A percentile compares a stretch with the other conserved stretches of the same genome.
Conservation (phyloP, 1,140 invertebrate genomes). For the Conus betulinus region DNA sequence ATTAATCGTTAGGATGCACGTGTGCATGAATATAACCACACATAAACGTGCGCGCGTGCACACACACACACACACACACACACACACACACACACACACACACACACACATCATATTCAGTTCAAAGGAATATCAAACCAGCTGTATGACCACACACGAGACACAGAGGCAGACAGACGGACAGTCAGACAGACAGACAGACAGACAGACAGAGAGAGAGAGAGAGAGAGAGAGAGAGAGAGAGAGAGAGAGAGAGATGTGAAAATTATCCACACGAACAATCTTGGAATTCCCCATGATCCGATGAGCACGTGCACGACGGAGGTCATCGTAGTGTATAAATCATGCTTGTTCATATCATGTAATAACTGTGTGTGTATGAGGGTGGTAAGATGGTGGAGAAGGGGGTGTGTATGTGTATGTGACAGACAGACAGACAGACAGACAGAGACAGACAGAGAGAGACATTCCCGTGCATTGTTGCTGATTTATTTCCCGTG, state of each 20-base stretch:
- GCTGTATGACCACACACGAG: background rate
- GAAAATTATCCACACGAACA: too few species aligned
- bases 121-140: background rate
- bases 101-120: background rate
- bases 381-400: background rate
- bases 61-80: conserved; percentile 22
- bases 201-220: background rate
- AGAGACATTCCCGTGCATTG: background rate
- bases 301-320: too few species aligned
- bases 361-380: too few species aligned
- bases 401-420: background rate
- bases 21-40: too few species aligned
- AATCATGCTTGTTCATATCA: too few species aligned
- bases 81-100: background rate
- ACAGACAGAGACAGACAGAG: background rate
- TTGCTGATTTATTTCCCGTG: too few species aligned
- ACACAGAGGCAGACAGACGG: background rate
- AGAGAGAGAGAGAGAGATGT: background rate
- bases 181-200: background rate
- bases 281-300: too few species aligned
- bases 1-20: too few species aligned
- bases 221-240: background rate
- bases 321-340: too few species aligned
- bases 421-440: background rate
- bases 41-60: background rate